Percentiles rank a stretch among this genome's conserved stretches.
These are phyloP conservation scores for Cynocephalus volans DNA, from an alignment of 2,113 vertebrate genomes.

Conservation along the genomic window DNA sequence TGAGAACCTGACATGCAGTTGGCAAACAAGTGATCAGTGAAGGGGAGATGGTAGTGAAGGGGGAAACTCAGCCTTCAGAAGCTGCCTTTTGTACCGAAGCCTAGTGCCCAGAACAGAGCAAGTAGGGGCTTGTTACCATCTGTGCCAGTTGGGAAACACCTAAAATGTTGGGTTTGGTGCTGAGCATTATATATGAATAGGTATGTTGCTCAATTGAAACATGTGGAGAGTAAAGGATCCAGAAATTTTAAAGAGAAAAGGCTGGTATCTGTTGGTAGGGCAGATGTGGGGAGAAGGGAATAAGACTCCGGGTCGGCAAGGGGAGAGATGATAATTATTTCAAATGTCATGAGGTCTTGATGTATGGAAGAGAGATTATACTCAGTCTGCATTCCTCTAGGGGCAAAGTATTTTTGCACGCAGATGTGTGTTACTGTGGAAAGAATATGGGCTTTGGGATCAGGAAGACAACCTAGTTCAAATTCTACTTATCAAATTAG, in stretches of 20 bases:
- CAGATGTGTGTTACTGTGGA: not conserved
- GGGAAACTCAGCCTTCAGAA: not conserved
- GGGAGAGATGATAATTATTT: not conserved
- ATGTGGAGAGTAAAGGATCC: not conserved
- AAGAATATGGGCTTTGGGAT: not conserved
- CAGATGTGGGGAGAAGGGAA: not conserved
- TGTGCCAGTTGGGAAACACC: not conserved
- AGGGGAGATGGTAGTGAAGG: not conserved
- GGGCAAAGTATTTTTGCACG: not conserved
- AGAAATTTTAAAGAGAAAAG: constrained; percentile 31
- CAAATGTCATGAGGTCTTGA: constrained; percentile 10
- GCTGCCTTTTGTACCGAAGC: not conserved
- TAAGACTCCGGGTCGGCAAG: not conserved
- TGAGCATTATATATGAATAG: not conserved
- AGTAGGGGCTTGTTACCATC: not conserved
- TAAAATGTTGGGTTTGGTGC: not conserved
- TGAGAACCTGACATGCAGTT: not conserved
- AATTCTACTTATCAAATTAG: not conserved
- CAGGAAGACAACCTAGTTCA: not conserved
- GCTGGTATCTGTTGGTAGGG: not conserved
- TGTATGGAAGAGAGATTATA: not conserved
- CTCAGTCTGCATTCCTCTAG: not conserved
- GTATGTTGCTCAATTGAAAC: not conserved
- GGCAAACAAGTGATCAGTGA: not conserved
- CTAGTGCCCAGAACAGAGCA: not conserved